Conservation (phyloP, 2,888 invertebrate genomes). For the Caenorhabditis zanzibari region DNA sequence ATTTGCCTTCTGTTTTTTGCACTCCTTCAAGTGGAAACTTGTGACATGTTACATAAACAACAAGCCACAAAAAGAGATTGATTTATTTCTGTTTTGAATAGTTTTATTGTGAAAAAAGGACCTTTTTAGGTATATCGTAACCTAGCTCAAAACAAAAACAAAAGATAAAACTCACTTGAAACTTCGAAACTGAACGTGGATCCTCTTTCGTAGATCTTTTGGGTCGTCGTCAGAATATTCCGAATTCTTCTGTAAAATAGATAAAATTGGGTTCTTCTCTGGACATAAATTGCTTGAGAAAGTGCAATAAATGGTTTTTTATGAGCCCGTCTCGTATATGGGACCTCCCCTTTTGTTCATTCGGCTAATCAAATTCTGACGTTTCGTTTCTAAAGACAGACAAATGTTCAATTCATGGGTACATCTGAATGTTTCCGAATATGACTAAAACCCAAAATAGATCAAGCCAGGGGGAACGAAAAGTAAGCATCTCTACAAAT, state of each 20-base stretch:
- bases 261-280: neutral
- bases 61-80: neutral
- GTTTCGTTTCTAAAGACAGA: conserved; percentile 11
- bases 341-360: conserved; percentile 24
- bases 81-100: neutral
- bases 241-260: conserved; percentile 35
- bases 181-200: conserved; percentile 56
- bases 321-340: neutral
- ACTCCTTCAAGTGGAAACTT: conserved; percentile 11
- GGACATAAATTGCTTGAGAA: conserved; percentile 2
- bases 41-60: neutral
- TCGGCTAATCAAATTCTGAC: conserved; percentile 31
- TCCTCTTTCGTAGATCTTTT: conserved; percentile 40
- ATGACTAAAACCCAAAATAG: neutral
- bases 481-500: neutral
- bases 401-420: conserved; percentile 7
- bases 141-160: no score
- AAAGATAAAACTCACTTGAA: conserved; percentile 43
- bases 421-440: conserved; percentile 15
- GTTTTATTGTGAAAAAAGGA: conserved; percentile 1
- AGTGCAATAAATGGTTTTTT: conserved; percentile 9
- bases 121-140: neutral
- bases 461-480: neutral
- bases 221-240: conserved; percentile 36
- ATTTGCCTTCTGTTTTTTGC: neutral